Evolutionary conservation across 2,797 vertebrate genomes (phyloP).

Genomic region (Enteromius thamalakanensis): DNA sequence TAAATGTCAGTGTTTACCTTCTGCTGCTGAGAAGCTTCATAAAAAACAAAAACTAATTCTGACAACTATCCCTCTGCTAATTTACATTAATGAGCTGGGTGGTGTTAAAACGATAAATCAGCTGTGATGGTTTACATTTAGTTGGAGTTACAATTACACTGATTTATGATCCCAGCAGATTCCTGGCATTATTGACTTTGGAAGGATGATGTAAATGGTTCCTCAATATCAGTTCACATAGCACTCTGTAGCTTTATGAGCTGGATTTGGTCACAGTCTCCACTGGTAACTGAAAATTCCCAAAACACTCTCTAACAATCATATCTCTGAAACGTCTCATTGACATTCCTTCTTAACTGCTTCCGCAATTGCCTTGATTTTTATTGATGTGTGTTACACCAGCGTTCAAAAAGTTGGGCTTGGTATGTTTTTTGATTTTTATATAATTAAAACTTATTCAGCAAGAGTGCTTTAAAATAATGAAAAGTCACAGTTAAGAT

Average conservation of each 20-base stretch:
- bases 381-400: not conserved
- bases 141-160: conserved; percentile 15
- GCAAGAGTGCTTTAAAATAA: not conserved
- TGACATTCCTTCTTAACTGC: not conserved
- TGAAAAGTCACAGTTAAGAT: not conserved
- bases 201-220: conserved; percentile 16
- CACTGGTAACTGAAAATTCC: not conserved
- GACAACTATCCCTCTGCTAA: not conserved
- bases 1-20: not conserved
- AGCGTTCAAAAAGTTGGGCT: not conserved
- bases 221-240: not conserved
- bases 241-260: conserved; percentile 14
- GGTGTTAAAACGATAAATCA: conserved; percentile 11
- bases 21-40: not conserved
- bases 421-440: too few species aligned
- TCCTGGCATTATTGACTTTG: conserved; percentile 31
- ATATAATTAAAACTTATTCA: not conserved
- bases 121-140: not conserved
- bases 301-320: not conserved
- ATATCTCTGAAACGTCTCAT: not conserved
- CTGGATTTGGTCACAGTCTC: conserved; percentile 1
- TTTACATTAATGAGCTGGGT: conserved; percentile 21
- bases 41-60: not conserved
- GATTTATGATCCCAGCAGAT: conserved; percentile 25
- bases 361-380: not conserved